Base-by-base conservation (phyloP, 2,797 vertebrate genomes). In the Sebastes alutus region DNA sequence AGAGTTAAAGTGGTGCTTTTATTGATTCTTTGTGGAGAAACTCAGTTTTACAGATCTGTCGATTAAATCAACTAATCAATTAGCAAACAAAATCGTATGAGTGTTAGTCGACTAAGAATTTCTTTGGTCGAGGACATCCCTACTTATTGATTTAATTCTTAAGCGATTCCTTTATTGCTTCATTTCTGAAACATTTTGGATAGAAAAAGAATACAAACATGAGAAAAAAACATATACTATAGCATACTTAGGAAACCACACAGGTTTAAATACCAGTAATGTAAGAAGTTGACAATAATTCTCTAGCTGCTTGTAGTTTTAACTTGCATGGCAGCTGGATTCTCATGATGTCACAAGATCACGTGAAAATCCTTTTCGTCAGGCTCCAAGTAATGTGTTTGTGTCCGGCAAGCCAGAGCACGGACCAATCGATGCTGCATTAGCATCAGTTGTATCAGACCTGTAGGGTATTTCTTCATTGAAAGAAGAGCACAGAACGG, bases 81-180 rank as follows among this genome's bases (percentile, higher is more conserved):
- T 49, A 49, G 18, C 0, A 3, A 8, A 1, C 7, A 49, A 4
- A 49, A 49, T 49, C 0, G 1, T 18, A 18, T 18, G 42, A 46
- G 42, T 20, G 46, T 49, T 49, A 49, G 18, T 49, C 46, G 7
- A 49, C 18, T 20, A 49, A 46, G 46, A 49, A 8, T 20, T 49
- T 49, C 16, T 49, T 49, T 49, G 1, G 16, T 20, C 42, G 16
- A 49, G 18, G 42, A 20, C 42, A 49, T 7, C 42, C 42, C 3
- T 49, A 49, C 42, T 49, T 49, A 54, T 4, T 52, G 49, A 38
- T 59, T 7, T 3, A 0, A 5, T 61, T 77, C 7, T 38, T n/a
- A 5, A 46, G 9, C 12, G 1, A 13, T 46, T 49, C 7, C 25
- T 56, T 25, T 27, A 9, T 29, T 49, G 12, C 5, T 54, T 64